Base-by-base conservation (phyloP, 2,797 vertebrate genomes). In the Cuculus canorus region DNA sequence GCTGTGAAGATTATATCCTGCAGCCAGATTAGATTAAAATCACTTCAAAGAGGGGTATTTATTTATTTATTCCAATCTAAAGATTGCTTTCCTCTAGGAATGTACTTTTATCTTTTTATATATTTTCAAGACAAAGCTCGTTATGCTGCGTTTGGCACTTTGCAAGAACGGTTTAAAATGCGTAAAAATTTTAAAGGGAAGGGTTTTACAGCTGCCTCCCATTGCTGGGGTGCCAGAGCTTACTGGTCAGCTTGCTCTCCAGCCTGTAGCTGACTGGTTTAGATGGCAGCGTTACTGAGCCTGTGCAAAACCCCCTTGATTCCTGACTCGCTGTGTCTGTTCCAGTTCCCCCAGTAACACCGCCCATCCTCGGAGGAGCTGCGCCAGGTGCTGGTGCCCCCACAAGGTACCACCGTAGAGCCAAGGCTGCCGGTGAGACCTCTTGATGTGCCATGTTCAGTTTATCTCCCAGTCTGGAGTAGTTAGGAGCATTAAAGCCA, bases 1-100 rank as follows among this genome's bases (percentile, higher is more conserved):
- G 52, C 86, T 87, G 69, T 41, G 92, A 93, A 80, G 76, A 83
- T 89, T 91, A 80, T 94, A 81, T 93, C 93, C 92, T 23, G 59
- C 91, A 95, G 94, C 80, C 87, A 92, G 70, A 91, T 94, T 75
- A 92, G 89, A 93, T 95, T 94, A 88, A 95, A 89, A 96, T 93
- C 45, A 92, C 82, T 96, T 93, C 84, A 95, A 57, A 95, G 91
- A 80, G 13, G 11, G 12, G 19, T 82, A 87, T 91, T 93, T 95
- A 92, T 95, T 96, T 95, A 95, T 92, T 96, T 95, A 92, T 95
- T 92, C 78, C 75, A 66, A 21, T 82, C 65, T 90, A 90, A 89
- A 71, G 60, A 80, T 90, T 89, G 64, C 77, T 94, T 94, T 94
- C 59, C 82, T 95, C 68, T 37, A 48, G 87, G 65, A 82, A 92